Evolutionary conservation across 1,140 invertebrate genomes (phyloP), one percentile per base, ranked within the genome.

Genomic region (Spodoptera frugiperda): DNA sequence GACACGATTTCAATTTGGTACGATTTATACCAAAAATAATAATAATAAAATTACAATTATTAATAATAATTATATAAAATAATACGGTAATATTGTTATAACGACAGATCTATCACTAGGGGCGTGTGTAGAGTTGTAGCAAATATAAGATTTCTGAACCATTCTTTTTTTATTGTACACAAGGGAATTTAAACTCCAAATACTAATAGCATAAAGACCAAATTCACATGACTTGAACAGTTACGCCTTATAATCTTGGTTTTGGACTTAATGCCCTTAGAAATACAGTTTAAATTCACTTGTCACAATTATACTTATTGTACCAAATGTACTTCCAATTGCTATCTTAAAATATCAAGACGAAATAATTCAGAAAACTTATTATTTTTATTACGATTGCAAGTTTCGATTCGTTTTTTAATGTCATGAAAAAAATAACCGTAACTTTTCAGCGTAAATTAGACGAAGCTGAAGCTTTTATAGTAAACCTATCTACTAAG

Each of bases 1-100:
- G 90, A 91, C 90, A 89, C 84, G 86, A 86, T 90, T 87, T 84
- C 79, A 79, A 71, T 87, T 87, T 88, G 88, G 89, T 87, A 88
- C 81, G 17, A 77, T 76, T 67, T 57, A 87, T 86, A 89, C 88
- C 86, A 87, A 80, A 73, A 76, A 72, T 61, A 74, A 74, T 73
- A 68, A 80, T 78, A 74, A 72, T 53, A 70, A 74, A 78, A 78
- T 77, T 79, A 79, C 71, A 75, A 83, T 75, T 77, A 80, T 79
- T 73, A 72, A 57, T 57, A 77, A 65, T 80, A 74, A 78, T 70
- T 77, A 77, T 30, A 72, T 65, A 78, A 77, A 72, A 80, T 77
- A 80, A 71, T 54, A 75, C 73, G 57, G 33, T 61, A 48, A 55
- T 59, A 59, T 39, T 10, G 48, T 44, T 63, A 17, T 44, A 59